A percentile compares a stretch with the other conserved stretches of the same genome.
Conservation (phyloP, 1,140 invertebrate species). For the Papilio polytes region DNA sequence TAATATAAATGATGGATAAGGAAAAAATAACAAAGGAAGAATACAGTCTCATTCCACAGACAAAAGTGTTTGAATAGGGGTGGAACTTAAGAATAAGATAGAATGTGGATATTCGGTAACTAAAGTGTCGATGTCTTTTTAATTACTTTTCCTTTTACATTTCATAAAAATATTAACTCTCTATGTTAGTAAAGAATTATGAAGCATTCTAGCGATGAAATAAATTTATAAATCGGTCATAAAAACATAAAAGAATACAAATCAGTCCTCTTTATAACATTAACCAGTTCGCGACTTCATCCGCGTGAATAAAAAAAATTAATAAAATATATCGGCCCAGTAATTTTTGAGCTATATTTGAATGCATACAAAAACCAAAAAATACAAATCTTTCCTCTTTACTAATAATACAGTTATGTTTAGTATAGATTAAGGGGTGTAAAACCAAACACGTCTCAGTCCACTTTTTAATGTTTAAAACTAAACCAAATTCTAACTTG, state of each 20-base stretch:
- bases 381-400: no score
- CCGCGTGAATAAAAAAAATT: no score
- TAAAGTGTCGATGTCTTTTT: background rate
- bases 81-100: background rate
- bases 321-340: no score
- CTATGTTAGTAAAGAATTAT: background rate
- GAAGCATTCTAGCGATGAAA: background rate
- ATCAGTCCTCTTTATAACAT: background rate
- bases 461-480: no score
- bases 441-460: no score
- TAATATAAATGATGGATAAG: background rate
- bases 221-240: background rate
- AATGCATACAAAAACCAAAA: no score
- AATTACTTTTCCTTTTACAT: background rate
- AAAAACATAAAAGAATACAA: background rate
- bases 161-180: background rate
- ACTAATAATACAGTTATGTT: no score
- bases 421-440: no score
- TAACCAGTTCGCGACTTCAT: no score
- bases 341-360: no score
- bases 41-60: background rate
- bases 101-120: background rate
- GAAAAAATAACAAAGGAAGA: background rate
- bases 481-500: no score
- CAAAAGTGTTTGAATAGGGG: background rate